These are phyloP conservation scores for Daptonema setosum DNA, from an alignment of 2,888 invertebrate genomes.

Conservation along the genomic window DNA sequence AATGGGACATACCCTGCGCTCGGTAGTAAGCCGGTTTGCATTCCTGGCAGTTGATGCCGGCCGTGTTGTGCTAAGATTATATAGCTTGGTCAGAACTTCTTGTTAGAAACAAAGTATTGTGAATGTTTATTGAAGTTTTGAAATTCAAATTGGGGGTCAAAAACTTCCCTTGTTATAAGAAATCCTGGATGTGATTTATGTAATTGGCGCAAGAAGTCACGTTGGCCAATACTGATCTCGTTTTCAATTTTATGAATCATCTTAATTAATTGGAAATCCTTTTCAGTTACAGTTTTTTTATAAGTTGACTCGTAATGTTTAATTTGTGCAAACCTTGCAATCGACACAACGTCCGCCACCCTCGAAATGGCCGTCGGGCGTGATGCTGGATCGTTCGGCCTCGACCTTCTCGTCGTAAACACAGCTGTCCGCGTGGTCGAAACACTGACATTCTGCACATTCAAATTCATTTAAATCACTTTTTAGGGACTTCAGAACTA, in stretches of 20 bases:
- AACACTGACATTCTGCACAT: constrained; percentile 53
- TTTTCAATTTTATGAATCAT: too few species aligned
- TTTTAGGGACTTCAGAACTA: too few species aligned
- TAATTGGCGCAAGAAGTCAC: too few species aligned
- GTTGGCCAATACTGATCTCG: too few species aligned
- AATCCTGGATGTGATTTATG: too few species aligned
- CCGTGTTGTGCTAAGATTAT: constrained; percentile 50
- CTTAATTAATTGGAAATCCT: too few species aligned
- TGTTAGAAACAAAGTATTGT: too few species aligned
- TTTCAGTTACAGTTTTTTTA: too few species aligned
- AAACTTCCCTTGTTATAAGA: too few species aligned
- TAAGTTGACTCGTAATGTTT: too few species aligned
- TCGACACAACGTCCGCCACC: constrained; percentile 67
- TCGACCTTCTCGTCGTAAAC: constrained; percentile 56
- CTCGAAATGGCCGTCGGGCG: constrained; percentile 43
- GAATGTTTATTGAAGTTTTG: too few species aligned
- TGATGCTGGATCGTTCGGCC: constrained; percentile 40
- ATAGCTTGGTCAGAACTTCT: neutral
- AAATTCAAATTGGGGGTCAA: too few species aligned
- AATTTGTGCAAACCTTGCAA: constrained; percentile 62
- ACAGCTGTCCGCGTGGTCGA: constrained; percentile 58
- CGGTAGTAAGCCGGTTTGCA: constrained; percentile 62
- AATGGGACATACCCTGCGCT: constrained; percentile 36
- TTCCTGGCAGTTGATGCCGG: constrained; percentile 73
- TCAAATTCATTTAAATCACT: neutral